Conservation (phyloP, 2,888 invertebrate genomes). For the Antheraea yamamai region DNA sequence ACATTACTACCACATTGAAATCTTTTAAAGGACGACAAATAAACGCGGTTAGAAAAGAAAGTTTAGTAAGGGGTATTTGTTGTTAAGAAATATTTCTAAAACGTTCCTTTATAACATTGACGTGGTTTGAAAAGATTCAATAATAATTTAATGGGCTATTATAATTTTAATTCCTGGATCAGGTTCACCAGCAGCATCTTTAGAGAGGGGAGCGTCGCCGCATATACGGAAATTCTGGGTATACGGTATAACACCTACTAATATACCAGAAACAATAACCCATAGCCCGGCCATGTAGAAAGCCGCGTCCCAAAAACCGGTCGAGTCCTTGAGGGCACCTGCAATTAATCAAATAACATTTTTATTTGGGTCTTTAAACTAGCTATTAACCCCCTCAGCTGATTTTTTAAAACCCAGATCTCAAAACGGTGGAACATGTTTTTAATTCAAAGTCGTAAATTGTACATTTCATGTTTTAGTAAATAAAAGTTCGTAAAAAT, state of each 20-base stretch:
- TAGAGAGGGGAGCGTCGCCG: constrained; percentile 73
- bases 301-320: constrained; percentile 88
- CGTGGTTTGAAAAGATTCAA: background rate
- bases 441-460: too few relatives aligned
- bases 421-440: too few relatives aligned
- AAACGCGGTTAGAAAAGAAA: background rate
- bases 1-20: background rate
- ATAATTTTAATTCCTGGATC: constrained; percentile 74
- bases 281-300: constrained; percentile 91
- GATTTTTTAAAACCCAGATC: too few relatives aligned
- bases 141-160: constrained; percentile 61
- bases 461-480: too few relatives aligned
- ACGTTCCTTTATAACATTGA: background rate
- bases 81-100: background rate
- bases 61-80: background rate
- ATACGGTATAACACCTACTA: constrained; percentile 85
- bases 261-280: constrained; percentile 89
- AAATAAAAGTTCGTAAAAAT: too few relatives aligned
- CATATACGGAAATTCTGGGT: constrained; percentile 85
- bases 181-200: constrained; percentile 69
- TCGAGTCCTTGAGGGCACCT: constrained; percentile 82
- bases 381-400: too few relatives aligned
- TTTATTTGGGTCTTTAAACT: background rate
- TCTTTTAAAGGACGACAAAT: background rate
- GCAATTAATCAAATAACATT: constrained; percentile 30